A percentile compares a stretch with the other conserved stretches of the same genome.
Conservation (phyloP, 2,797 vertebrate genomes). For the Distichodus sexfasciatus region DNA sequence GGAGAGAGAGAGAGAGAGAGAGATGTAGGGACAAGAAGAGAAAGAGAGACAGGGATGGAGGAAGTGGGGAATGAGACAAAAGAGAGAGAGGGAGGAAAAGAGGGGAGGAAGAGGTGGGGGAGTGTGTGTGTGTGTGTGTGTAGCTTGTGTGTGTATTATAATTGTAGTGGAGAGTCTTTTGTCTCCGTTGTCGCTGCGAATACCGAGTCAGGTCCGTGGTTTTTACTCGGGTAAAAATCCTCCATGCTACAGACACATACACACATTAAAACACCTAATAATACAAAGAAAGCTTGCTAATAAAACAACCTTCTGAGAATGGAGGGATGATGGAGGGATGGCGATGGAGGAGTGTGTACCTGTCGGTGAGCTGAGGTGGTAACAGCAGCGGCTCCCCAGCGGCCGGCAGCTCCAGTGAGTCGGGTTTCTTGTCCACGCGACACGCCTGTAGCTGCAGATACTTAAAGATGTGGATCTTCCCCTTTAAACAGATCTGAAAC, state of each 20-base stretch:
- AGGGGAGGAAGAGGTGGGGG: too few species aligned
- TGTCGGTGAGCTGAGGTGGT: slow-evolving; percentile 93
- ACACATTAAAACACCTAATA: slow-evolving; percentile 17
- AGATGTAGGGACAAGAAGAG: not conserved
- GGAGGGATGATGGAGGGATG: not conserved
- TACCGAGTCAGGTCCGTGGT: slow-evolving; percentile 97
- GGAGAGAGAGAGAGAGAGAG: not conserved
- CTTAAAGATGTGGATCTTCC: slow-evolving; percentile 98
- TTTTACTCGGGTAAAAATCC: slow-evolving; percentile 96
- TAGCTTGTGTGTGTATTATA: too few species aligned
- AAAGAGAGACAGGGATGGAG: not conserved
- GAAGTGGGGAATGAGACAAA: not conserved
- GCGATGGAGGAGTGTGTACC: slow-evolving; percentile 66
- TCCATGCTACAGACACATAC: slow-evolving; percentile 80
- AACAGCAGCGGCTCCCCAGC: too few species aligned
- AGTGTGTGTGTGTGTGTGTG: too few species aligned
- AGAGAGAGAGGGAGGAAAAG: not conserved
- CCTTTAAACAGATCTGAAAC: slow-evolving; percentile 97
- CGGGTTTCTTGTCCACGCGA: slow-evolving; percentile 93
- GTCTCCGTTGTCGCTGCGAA: slow-evolving; percentile 97
- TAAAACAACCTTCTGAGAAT: too few species aligned
- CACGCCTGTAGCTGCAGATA: slow-evolving; percentile 96
- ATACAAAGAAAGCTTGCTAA: not conserved
- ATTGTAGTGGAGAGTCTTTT: slow-evolving; percentile 94
- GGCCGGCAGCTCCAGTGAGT: slow-evolving; percentile 91